Evolutionary conservation across 2,888 invertebrate genomes (phyloP), one percentile per base, ranked within the genome.

Genomic region (Amiota communis): DNA sequence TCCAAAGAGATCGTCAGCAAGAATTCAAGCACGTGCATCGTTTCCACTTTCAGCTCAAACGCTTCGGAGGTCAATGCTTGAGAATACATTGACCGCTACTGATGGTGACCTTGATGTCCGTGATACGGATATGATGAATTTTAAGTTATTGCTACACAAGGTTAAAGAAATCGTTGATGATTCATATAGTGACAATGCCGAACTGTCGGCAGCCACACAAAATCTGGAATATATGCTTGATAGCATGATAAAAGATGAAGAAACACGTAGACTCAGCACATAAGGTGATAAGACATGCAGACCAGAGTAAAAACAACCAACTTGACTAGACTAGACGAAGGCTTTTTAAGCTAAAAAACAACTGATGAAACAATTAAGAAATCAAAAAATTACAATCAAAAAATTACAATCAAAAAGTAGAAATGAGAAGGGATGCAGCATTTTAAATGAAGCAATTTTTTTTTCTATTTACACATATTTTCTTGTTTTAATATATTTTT

Each of bases 81-180:
- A 73, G 67, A 36, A 8, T n/a, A 15, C 23, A 36, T 46, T 67
- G 13, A 59, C 47, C 9, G 17, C 15, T 65, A 4, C 49, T n/a
- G 13, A 36, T 12, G 13, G 13, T 63, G 46, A 17, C 1, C n/a
- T 12, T 15, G 84, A 85, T 76, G 72, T 79, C 17, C 83, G 86
- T 23, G 89, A 89, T 36, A 36, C 36, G 36, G 87, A 89, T 79
- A 90, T 90, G 89, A 75, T 75, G 0, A 89, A 89, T 72, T 90
- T 90, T 70, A 88, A 87, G 75, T 80, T 87, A 49, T 77, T 90
- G 69, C 79, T 90, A 49, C 79, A 86, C 72, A 89, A 88, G 79
- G 90, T 90, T 8, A 89, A 87, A 73, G 90, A 90, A 74, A 90
- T 90, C 65, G 87, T 89, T 13, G 88, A 89, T 63, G 90, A 90